phyloP scores from a whole-genome alignment of 1,140 invertebrate species.

The Anastatus disparis region DNA sequence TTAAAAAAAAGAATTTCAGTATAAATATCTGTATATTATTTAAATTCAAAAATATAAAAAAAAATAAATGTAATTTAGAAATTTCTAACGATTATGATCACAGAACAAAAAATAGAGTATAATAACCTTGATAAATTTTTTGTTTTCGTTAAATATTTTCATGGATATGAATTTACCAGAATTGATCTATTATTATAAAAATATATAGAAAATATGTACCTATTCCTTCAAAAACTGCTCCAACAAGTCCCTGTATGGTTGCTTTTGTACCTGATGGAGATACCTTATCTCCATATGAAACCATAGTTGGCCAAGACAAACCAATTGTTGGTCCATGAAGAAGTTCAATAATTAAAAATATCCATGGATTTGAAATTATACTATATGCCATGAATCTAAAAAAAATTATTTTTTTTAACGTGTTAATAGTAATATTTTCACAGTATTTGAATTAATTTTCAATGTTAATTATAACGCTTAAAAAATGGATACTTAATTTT shows the following conservation, averaged over 20 bases:
- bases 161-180: no score
- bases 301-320: conserved; percentile 89
- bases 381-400: conserved; percentile 85
- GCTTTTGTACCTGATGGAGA: conserved; percentile 87
- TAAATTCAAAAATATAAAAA: no score
- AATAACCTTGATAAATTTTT: no score
- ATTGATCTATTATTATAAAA: no score
- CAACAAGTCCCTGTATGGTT: conserved; percentile 85
- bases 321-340: conserved; percentile 90
- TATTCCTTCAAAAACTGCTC: conserved; percentile 87
- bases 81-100: no score
- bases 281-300: conserved; percentile 86
- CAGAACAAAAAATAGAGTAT: no score
- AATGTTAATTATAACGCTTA: no score
- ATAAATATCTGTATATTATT: no score
- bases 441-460: no score
- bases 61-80: neutral
- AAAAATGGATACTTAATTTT: no score
- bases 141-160: no score
- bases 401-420: conserved; percentile 70
- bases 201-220: conserved; percentile 64
- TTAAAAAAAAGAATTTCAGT: neutral
- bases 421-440: no score
- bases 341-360: conserved; percentile 84
- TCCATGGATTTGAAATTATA: conserved; percentile 82